phyloP scores from a whole-genome alignment of 2,888 invertebrate genomes.

The Drosophila diplacantha region DNA sequence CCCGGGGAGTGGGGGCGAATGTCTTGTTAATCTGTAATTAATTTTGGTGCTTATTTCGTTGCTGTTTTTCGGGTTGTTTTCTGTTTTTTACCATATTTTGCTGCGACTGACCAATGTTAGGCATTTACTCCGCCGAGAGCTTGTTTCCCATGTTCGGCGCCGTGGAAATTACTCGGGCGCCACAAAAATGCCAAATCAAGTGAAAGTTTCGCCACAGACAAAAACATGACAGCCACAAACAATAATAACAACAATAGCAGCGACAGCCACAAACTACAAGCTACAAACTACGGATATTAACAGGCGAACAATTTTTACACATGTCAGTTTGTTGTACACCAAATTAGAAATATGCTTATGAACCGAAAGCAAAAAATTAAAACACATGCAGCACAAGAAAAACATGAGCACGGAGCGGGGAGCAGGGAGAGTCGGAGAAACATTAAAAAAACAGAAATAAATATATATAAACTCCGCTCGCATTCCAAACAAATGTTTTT shows the following conservation, averaged over 20 bases:
- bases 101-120: constrained; percentile 14
- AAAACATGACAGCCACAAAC: constrained; percentile 39
- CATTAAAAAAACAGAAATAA: background rate
- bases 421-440: background rate
- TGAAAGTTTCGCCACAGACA: constrained; percentile 60
- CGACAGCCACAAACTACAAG: constrained; percentile 27
- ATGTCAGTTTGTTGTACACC: constrained; percentile 34
- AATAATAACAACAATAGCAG: constrained; percentile 31
- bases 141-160: constrained; percentile 28
- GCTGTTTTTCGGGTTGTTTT: background rate
- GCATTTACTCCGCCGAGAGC: constrained; percentile 8
- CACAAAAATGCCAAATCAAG: constrained; percentile 59
- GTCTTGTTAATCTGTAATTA: constrained; percentile 10
- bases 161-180: constrained; percentile 51
- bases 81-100: background rate
- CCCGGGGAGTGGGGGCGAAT: background rate
- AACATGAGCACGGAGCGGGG: constrained; percentile 7
- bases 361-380: constrained; percentile 14
- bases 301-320: constrained; percentile 57
- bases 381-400: constrained; percentile 21
- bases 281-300: constrained; percentile 38
- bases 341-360: constrained; percentile 54
- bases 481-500: constrained; percentile 37
- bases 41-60: background rate
- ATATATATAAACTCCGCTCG: constrained; percentile 15